A percentile compares a stretch with the other conserved stretches of the same genome.
phyloP scores from a whole-genome alignment of 2,888 invertebrate genomes.

The Caenorhabditis macrosperma region DNA sequence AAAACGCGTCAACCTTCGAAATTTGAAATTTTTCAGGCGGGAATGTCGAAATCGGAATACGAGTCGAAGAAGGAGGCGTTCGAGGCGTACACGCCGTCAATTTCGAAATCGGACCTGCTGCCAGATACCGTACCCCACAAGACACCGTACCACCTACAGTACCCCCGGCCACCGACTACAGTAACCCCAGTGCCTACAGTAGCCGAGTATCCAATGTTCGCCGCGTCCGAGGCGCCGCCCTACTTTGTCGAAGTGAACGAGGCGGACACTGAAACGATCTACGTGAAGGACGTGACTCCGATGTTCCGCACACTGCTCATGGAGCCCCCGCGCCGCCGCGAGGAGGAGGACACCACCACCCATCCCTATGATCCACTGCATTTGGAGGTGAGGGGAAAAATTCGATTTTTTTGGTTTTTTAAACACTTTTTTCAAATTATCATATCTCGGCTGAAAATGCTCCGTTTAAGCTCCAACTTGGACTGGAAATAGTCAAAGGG shows the following conservation, averaged over 20 bases:
- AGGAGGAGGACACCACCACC: constrained; percentile 28
- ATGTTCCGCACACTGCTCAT: constrained; percentile 27
- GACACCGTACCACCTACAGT: neutral
- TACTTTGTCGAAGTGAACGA: constrained; percentile 58
- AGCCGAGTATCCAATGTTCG: neutral
- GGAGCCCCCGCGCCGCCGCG: neutral
- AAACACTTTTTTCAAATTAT: no score
- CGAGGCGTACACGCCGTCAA: constrained; percentile 34
- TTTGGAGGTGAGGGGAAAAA: constrained; percentile 34
- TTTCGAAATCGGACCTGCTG: constrained; percentile 14
- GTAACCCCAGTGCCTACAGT: neutral
- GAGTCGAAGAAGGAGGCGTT: constrained; percentile 36
- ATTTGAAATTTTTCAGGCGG: constrained; percentile 32
- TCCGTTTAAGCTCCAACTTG: no score
- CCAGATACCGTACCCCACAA: neutral
- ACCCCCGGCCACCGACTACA: no score
- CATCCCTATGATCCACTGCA: constrained; percentile 54
- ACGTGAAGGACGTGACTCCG: constrained; percentile 50
- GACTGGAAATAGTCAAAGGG: no score
- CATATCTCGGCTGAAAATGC: no score
- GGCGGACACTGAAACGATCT: constrained; percentile 60
- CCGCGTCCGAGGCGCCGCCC: constrained; percentile 18
- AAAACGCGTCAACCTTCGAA: no score
- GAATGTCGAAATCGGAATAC: constrained; percentile 22
- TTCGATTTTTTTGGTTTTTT: no score